Percentiles rank a stretch among this genome's conserved stretches.
Conservation (phyloP, 2,888 invertebrate genomes). For the Heliothis peltigera region DNA sequence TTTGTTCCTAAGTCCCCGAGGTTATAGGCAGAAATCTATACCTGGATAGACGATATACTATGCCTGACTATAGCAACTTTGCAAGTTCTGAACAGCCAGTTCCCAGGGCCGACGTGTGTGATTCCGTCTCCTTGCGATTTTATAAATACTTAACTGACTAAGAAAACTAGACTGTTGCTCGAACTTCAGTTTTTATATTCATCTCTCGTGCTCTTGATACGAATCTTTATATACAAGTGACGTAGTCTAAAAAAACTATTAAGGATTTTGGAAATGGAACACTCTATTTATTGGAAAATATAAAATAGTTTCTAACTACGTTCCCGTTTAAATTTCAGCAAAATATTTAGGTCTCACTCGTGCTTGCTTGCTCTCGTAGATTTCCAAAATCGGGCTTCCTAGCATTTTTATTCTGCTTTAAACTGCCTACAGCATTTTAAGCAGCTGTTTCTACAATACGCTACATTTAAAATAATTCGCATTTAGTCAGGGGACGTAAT, state of each 20-base stretch:
- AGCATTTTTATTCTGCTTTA: constrained; percentile 4
- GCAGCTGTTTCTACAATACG: constrained; percentile 16
- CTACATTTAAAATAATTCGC: constrained; percentile 9
- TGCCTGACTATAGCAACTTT: neutral
- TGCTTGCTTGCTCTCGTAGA: too few species aligned
- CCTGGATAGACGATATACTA: neutral
- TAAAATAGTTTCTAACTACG: neutral
- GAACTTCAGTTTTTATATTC: neutral
- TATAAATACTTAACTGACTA: neutral
- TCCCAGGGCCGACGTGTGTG: neutral
- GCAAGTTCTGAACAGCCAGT: neutral
- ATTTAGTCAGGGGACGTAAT: constrained; percentile 14
- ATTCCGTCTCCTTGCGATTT: neutral
- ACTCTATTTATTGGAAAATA: neutral
- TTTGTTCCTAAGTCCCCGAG: neutral
- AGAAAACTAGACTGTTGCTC: neutral
- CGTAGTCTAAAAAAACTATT: neutral
- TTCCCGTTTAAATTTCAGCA: too few species aligned
- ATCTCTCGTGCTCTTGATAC: too few species aligned
- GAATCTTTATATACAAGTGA: neutral
- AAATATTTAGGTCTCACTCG: too few species aligned
- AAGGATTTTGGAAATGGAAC: neutral
- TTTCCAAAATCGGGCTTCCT: too few species aligned
- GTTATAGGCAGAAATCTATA: neutral
- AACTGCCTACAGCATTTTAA: constrained; percentile 12